These are phyloP conservation scores for Struthio camelus DNA, from an alignment of 2,113 vertebrate genomes.

Conservation along the genomic window DNA sequence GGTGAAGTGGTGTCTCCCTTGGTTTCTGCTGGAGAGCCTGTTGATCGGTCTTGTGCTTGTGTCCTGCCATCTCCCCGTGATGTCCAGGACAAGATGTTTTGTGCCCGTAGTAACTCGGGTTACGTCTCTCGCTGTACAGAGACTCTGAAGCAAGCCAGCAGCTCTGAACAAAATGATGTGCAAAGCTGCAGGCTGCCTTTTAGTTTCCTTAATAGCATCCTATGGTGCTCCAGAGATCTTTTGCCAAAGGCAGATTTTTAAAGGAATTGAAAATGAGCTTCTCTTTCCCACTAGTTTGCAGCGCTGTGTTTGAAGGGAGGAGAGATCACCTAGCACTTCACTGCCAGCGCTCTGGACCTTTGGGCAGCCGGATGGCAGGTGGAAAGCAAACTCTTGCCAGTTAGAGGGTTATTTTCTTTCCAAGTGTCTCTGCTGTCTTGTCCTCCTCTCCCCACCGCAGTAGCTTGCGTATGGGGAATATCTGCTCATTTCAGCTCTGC, in stretches of 20 bases:
- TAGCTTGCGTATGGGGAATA: accelerated
- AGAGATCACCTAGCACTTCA: not conserved
- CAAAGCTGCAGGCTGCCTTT: too few species aligned
- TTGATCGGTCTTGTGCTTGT: not conserved
- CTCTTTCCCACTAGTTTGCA: not conserved
- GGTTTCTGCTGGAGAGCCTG: not conserved
- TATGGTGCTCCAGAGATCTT: not conserved
- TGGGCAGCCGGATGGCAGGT: not conserved
- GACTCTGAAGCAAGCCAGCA: not conserved
- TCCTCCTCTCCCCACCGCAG: not conserved
- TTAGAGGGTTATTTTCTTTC: not conserved
- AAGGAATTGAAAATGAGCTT: too few species aligned
- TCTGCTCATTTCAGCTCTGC: not conserved
- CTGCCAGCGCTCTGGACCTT: not conserved
- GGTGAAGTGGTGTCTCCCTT: not conserved
- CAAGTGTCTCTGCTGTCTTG: not conserved
- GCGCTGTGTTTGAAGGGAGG: not conserved
- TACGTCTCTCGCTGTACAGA: too few species aligned
- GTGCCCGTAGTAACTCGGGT: not conserved
- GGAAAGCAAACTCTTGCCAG: too few species aligned
- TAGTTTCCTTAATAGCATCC: not conserved
- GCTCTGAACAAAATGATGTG: not conserved
- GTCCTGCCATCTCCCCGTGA: not conserved
- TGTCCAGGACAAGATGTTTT: not conserved
- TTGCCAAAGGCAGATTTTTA: not conserved